Percentiles rank a stretch among this genome's conserved stretches.
These are phyloP conservation scores for Hirtodrosophila cameraria DNA, from an alignment of 2,888 invertebrate genomes.

Conservation along the genomic window DNA sequence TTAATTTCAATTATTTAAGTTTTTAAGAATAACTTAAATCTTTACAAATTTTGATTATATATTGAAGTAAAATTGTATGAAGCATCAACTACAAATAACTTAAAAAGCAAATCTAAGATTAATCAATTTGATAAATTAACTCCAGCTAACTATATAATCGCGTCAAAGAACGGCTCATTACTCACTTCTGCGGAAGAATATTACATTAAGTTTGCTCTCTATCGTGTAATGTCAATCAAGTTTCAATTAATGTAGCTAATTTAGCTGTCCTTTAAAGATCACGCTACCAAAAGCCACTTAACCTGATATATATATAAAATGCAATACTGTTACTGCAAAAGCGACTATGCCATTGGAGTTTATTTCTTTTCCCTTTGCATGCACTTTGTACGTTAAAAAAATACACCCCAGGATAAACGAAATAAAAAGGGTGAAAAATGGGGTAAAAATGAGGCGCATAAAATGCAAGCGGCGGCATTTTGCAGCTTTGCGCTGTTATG, in stretches of 20 bases:
- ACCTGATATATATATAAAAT: constrained; percentile 20
- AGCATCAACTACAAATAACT: too few relatives aligned
- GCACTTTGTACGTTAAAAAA: constrained; percentile 43
- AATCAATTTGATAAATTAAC: too few relatives aligned
- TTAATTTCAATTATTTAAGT: too few relatives aligned
- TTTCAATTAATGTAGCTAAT: constrained; percentile 68
- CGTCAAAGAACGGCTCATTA: too few relatives aligned
- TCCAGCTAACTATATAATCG: too few relatives aligned
- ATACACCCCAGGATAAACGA: constrained; percentile 45
- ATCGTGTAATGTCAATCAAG: constrained; percentile 50
- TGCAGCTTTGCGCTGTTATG: constrained; percentile 47
- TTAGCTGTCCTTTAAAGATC: constrained; percentile 42
- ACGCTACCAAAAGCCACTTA: constrained; percentile 28
- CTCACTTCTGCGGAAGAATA: neutral
- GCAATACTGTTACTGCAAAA: constrained; percentile 30
- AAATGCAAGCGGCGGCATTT: constrained; percentile 71
- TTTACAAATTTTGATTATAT: too few relatives aligned
- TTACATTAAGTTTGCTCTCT: constrained; percentile 2
- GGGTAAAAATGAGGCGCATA: constrained; percentile 42
- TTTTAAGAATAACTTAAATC: too few relatives aligned
- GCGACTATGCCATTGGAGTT: constrained; percentile 45
- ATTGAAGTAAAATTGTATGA: too few relatives aligned
- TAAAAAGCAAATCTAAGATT: too few relatives aligned
- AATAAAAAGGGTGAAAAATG: constrained; percentile 15
- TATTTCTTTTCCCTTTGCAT: constrained; percentile 68